phyloP scores from a whole-genome alignment of 2,113 vertebrate species.

The Neodontobutis hainanensis region DNA sequence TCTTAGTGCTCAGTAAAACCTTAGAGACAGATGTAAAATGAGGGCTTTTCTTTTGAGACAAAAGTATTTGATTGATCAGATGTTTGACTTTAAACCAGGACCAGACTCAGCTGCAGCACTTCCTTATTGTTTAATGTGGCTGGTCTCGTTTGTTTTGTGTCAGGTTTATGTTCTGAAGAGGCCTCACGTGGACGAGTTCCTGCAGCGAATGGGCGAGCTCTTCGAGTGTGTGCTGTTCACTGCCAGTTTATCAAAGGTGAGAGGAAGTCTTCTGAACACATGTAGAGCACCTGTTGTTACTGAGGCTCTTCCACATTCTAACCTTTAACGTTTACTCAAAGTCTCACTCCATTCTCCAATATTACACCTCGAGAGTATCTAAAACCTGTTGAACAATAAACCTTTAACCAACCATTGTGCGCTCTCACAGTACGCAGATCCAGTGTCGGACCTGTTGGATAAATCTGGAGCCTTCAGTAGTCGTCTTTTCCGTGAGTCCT shows the following conservation, averaged over 20 bases:
- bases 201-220: slow-evolving; percentile 94
- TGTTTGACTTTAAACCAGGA: no score
- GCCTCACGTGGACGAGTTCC: slow-evolving; percentile 94
- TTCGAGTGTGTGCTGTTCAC: slow-evolving; percentile 98
- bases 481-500: slow-evolving; percentile 94
- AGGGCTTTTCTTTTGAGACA: no score
- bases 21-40: no score
- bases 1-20: no score
- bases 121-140: not conserved
- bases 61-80: no score
- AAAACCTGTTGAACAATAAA: no score
- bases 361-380: no score
- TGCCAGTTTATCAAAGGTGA: slow-evolving; percentile 95
- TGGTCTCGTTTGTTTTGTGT: not conserved
- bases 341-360: no score
- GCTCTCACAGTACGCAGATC: slow-evolving; percentile 87
- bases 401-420: not conserved
- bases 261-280: not conserved
- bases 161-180: slow-evolving; percentile 97
- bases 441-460: slow-evolving; percentile 93
- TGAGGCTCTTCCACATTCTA: not conserved
- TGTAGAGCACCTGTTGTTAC: slow-evolving; percentile 1
- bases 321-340: slow-evolving; percentile 41
- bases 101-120: no score
- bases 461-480: slow-evolving; percentile 92